Evolutionary conservation across 92 coral and sea anemone species (phyloP), one percentile per base, ranked within the genome.

Genomic region (Epizoanthus illoricatus): DNA sequence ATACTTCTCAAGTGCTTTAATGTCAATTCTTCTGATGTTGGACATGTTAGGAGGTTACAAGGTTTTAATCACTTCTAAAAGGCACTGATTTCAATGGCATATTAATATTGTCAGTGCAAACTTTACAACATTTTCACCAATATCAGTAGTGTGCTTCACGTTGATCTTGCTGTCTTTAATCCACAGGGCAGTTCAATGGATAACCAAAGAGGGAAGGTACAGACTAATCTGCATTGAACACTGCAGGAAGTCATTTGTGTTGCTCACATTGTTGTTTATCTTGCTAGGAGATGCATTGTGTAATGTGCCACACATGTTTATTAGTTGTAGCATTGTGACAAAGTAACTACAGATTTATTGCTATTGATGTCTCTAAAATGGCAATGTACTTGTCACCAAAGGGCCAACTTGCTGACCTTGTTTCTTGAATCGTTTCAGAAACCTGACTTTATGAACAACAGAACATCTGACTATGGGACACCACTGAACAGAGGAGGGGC

Each of bases 381-480:
- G 15, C 56, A 49, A 6, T 7, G 11, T 49, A 49, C 56, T 49
- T 49, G 15, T 49, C 2, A 49, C 56, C 52, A 45, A 45, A 45
- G 7, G 7, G 9, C 52, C 52, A 28, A 20, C 11, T 55, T 28
- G 12, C 5, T 40, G 42, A 40, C 65, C 49, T 45, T 40, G 16
- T 23, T 47, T 21, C 17, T 43, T 41, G 2, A 5, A n/a, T 78
- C 21, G 28, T 76, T 59, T 69, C 36, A 87, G 68, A 85, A 85
- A n/a, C 74, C 83, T 16, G 90, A 87, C 69, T 87, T 87, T 75
- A 87, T 87, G 90, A 85, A 85, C 69, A 87, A 87, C 23, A 81
- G 79, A 63, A 87, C 90, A 8, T 82, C 85, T 57, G 90, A 87
- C 47, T 87, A 87, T 83, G 90, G 90, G 21, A 87, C 90, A 17